Evolutionary conservation across 2,888 invertebrate genomes (phyloP).

Genomic region (Euclidia mi): DNA sequence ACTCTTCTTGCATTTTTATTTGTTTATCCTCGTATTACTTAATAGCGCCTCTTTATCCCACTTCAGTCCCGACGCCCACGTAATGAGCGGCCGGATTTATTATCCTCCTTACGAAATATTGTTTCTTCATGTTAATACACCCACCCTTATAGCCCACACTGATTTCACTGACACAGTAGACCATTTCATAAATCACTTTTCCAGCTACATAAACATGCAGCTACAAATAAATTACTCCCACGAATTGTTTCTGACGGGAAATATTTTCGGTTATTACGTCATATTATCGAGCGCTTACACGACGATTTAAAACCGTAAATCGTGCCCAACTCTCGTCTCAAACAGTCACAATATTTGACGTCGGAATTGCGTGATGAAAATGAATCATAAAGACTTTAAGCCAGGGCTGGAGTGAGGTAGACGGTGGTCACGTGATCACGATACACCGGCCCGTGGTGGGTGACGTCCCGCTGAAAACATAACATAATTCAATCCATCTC

Average conservation of each 20-base stretch:
- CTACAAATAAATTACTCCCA: too few species aligned
- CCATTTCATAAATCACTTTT: too few species aligned
- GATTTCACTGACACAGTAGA: neutral
- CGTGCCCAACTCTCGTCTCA: constrained; percentile 1
- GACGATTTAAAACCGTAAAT: constrained; percentile 5
- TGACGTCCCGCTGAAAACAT: constrained; percentile 32
- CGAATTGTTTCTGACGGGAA: too few species aligned
- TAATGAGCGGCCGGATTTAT: constrained; percentile 5
- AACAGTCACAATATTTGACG: constrained; percentile 20
- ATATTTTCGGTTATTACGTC: too few species aligned
- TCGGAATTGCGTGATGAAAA: constrained; percentile 13
- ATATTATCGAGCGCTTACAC: neutral
- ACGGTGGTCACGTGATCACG: too few species aligned
- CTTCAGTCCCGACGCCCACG: neutral
- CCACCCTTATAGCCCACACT: too few species aligned
- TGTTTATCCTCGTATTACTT: neutral
- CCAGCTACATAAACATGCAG: too few species aligned
- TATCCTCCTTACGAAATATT: neutral
- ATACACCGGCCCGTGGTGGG: neutral
- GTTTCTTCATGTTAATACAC: too few species aligned
- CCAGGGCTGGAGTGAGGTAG: too few species aligned
- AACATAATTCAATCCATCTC: constrained; percentile 37
- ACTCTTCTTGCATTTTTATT: too few species aligned
- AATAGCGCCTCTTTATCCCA: neutral
- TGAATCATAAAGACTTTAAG: constrained; percentile 15